phyloP scores from a whole-genome alignment of 2,888 invertebrate species.

The Flabesymbios commensalis region DNA sequence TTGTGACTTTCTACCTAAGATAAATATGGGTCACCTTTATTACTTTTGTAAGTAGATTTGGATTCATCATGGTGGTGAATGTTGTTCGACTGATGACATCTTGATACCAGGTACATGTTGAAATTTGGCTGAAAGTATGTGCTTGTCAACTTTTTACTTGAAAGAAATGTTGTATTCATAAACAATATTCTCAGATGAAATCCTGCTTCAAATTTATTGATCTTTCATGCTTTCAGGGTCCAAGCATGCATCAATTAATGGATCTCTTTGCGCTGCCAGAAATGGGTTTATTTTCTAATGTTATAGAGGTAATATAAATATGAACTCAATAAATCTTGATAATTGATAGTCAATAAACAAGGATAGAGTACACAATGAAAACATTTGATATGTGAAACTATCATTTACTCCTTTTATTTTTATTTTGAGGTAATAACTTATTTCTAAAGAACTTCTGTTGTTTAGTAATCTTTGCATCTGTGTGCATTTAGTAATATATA shows the following conservation, averaged over 20 bases:
- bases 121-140: too few relatives aligned
- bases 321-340: background rate
- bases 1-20: too few relatives aligned
- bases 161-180: too few relatives aligned
- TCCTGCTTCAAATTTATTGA: too few relatives aligned
- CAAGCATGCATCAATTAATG: constrained; percentile 85
- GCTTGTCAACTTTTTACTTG: too few relatives aligned
- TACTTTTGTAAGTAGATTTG: too few relatives aligned
- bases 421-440: background rate
- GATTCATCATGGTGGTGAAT: too few relatives aligned
- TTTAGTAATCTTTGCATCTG: background rate
- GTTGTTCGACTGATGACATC: too few relatives aligned
- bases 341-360: background rate
- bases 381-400: background rate
- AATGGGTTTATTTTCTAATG: constrained; percentile 90
- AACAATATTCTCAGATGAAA: too few relatives aligned
- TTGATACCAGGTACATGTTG: too few relatives aligned
- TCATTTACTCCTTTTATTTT: background rate
- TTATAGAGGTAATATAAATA: constrained; percentile 70
- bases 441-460: background rate
- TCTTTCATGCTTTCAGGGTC: constrained; percentile 32
- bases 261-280: constrained; percentile 97
- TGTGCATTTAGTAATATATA: too few relatives aligned
- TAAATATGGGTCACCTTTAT: too few relatives aligned
- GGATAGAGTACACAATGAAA: background rate